Evolutionary conservation across 2,113 vertebrate species (phyloP).

Genomic region (Hydrochoerus hydrochaeris): DNA sequence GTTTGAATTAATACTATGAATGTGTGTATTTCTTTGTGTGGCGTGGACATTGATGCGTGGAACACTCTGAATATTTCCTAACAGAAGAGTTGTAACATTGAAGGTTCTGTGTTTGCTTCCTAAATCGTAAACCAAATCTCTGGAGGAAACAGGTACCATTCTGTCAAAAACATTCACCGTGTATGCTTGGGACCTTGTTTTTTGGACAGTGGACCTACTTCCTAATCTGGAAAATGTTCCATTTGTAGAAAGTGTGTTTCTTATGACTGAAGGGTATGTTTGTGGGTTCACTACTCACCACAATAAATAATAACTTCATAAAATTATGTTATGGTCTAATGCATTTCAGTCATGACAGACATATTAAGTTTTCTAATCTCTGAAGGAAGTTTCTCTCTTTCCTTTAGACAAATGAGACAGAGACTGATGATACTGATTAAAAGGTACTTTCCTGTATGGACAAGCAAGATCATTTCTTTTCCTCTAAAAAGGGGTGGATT

Average conservation of each 20-base stretch:
- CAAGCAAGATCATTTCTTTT: not conserved
- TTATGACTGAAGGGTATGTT: not conserved
- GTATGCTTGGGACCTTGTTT: not conserved
- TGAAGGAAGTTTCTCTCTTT: slow-evolving; percentile 8
- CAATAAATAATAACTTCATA: not conserved
- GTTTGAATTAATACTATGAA: not conserved
- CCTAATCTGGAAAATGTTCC: not conserved
- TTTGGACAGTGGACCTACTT: not conserved
- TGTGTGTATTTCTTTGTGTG: not conserved
- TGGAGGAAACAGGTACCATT: not conserved
- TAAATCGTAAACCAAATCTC: not conserved
- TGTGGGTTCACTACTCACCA: not conserved
- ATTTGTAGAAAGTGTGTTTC: not conserved
- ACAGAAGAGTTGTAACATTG: not conserved
- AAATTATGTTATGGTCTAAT: not conserved
- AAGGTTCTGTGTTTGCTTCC: not conserved
- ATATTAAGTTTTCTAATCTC: not conserved
- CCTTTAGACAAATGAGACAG: slow-evolving; percentile 14
- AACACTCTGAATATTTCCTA: not conserved
- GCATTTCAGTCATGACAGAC: not conserved
- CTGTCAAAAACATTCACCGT: not conserved
- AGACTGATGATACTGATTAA: not conserved
- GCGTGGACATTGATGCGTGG: not conserved
- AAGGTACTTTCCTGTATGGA: not conserved
- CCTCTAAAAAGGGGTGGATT: not conserved